Percentiles rank a stretch among this genome's conserved stretches.
Conservation (phyloP, 2,888 invertebrate species). For the Crossocerus cetratus region DNA sequence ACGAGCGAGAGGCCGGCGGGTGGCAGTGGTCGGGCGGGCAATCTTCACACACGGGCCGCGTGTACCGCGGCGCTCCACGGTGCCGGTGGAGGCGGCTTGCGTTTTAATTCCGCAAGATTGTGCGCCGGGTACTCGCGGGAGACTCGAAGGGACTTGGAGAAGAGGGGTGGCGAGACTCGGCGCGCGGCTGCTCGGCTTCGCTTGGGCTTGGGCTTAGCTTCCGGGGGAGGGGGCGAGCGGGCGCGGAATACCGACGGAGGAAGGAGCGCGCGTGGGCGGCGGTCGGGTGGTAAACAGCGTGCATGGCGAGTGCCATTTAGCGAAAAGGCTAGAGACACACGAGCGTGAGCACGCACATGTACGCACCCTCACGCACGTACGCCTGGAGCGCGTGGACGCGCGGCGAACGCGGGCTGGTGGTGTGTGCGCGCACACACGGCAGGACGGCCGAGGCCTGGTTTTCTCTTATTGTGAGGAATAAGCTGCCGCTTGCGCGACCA, state of each 20-base stretch:
- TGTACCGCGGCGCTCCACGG: slow-evolving; percentile 42
- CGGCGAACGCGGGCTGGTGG: not conserved
- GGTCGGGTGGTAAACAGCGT: slow-evolving; percentile 50
- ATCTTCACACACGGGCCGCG: slow-evolving; percentile 62
- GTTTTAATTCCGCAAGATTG: slow-evolving; percentile 73
- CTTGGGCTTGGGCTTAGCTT: no score
- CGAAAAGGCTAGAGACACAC: slow-evolving; percentile 57
- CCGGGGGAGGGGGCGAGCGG: slow-evolving; percentile 10
- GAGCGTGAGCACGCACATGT: slow-evolving; percentile 18
- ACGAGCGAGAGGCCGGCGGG: slow-evolving; percentile 42
- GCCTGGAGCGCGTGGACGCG: slow-evolving; percentile 9
- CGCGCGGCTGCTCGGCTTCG: no score
- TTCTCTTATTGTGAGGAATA: slow-evolving; percentile 70
- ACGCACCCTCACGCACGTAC: slow-evolving; percentile 12
- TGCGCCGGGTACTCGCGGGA: slow-evolving; percentile 36
- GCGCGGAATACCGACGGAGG: slow-evolving; percentile 28
- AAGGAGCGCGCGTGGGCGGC: slow-evolving; percentile 47
- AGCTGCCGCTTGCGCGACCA: slow-evolving; percentile 57
- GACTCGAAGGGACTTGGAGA: slow-evolving; percentile 8
- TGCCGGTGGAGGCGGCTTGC: slow-evolving; percentile 31
- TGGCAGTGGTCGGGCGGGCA: slow-evolving; percentile 50
- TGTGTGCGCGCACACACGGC: slow-evolving; percentile 16
- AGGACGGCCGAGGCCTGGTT: slow-evolving; percentile 46
- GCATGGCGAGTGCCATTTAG: slow-evolving; percentile 64
- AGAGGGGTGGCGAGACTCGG: slow-evolving; percentile 7